These are phyloP conservation scores for Tringa solitaria DNA, from an alignment of 2,113 vertebrate species.

Conservation along the genomic window DNA sequence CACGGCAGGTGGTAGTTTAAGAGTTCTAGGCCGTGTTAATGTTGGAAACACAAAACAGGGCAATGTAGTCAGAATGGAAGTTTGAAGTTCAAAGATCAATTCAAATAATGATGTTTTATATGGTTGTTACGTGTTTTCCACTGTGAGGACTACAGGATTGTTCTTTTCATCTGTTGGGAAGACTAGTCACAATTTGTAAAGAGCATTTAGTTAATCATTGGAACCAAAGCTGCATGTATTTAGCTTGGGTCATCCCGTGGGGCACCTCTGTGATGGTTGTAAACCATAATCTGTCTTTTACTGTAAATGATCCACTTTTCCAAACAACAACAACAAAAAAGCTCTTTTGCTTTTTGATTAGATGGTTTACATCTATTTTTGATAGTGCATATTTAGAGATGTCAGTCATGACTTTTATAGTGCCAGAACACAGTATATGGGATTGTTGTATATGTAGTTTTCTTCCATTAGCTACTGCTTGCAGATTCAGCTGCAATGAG, in stretches of 20 bases:
- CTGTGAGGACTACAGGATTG: neutral
- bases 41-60: neutral
- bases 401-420: neutral
- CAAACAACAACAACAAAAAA: neutral
- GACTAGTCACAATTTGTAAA: neutral
- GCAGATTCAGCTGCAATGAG: neutral
- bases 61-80: neutral
- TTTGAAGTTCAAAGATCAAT: neutral
- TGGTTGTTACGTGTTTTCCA: neutral
- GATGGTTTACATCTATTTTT: constrained; percentile 5
- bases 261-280: neutral
- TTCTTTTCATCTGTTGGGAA: neutral
- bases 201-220: neutral
- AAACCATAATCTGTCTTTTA: neutral
- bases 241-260: neutral
- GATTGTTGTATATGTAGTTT: neutral
- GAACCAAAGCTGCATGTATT: neutral
- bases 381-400: neutral
- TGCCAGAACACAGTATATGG: neutral
- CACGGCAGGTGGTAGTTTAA: neutral
- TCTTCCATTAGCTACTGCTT: neutral
- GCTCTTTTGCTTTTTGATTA: neutral
- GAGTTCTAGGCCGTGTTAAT: neutral
- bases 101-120: neutral
- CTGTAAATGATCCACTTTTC: neutral